Base-by-base conservation (phyloP, 1,140 invertebrate genomes). In the Harlomillsia oculata region DNA sequence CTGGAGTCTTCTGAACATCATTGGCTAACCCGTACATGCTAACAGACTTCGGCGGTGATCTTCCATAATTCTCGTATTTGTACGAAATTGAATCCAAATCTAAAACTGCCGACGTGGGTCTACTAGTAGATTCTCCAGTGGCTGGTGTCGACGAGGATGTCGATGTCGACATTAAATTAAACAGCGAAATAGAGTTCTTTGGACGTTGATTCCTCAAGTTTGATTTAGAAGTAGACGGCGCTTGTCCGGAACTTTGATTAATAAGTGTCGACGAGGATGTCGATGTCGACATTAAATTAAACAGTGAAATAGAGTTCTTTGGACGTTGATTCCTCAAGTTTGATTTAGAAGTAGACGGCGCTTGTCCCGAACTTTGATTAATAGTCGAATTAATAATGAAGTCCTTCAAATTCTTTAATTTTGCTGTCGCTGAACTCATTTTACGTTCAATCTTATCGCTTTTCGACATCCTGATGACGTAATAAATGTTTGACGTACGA, bases 321-420 rank as follows among this genome's bases (percentile, higher is more conserved):
- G 48, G n/a, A n/a, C 32, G 8, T 14, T 52, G 14, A n/a, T 5
- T 26, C 16, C 6, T 6, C 16, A 5, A 16, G 13, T 23, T 20
- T 29, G 49, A 46, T 26, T 29, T 20, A 26, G 51, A 53, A 18
- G 4, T 26, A 21, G 56, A 28, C 8, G 37, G 14, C 21, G 16
- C 11, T 23, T n/a, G 45, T 32, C 45, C n/a, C 36, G 28, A 14
- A 9, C 9, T 13, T 13, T 61, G 53, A 39, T 37, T 57, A 20
- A 39, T 28, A 8, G 58, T 60, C 4, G 58, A 64, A 29, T 40
- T 56, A 1, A 64, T 26, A 23, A n/a, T n/a, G n/a, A 64, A 50
- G 14, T 64, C 62, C n/a, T 64, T 64, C 16, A 64, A 53, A 48
- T 48, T 60, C 16, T 37, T 23, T 13, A 64, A 26, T 41, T 64